Percentiles rank a stretch among this genome's conserved stretches.
phyloP scores from a whole-genome alignment of 1,140 invertebrate species.

The Danaus plexippus region DNA sequence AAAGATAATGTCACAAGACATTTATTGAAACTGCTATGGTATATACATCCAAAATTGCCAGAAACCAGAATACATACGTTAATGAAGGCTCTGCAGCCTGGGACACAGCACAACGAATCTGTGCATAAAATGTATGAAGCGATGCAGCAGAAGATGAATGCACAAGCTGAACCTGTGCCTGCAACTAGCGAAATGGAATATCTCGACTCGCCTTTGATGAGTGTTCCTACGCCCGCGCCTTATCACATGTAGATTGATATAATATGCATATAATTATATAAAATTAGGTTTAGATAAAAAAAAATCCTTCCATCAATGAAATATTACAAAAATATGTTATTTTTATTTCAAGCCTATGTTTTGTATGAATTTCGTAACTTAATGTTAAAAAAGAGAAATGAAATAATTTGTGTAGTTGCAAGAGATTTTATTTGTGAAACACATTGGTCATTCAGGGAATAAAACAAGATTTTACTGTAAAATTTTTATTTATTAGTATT shows the following conservation, averaged over 20 bases:
- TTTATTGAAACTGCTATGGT: conserved; percentile 92
- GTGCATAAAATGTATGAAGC: conserved; percentile 86
- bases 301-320: no score
- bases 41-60: conserved; percentile 90
- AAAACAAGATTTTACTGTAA: conserved; percentile 31
- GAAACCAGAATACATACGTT: conserved; percentile 83
- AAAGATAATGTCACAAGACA: conserved; percentile 95
- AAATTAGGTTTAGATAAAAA: no score
- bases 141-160: conserved; percentile 84
- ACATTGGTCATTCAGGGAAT: no score
- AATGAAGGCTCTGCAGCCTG: conserved; percentile 90
- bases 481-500: conserved; percentile 57
- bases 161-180: conserved; percentile 77
- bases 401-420: no score
- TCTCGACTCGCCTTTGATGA: conserved; percentile 87
- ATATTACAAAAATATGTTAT: no score
- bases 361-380: no score
- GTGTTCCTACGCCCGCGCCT: conserved; percentile 87
- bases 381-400: no score
- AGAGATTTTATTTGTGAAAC: no score
- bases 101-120: conserved; percentile 86
- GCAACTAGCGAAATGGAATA: conserved; percentile 79
- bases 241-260: conserved; percentile 67
- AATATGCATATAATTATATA: no score
- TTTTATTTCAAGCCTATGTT: no score